These are phyloP conservation scores for Labeo catla DNA, from an alignment of 2,113 vertebrate genomes.

Conservation along the genomic window DNA sequence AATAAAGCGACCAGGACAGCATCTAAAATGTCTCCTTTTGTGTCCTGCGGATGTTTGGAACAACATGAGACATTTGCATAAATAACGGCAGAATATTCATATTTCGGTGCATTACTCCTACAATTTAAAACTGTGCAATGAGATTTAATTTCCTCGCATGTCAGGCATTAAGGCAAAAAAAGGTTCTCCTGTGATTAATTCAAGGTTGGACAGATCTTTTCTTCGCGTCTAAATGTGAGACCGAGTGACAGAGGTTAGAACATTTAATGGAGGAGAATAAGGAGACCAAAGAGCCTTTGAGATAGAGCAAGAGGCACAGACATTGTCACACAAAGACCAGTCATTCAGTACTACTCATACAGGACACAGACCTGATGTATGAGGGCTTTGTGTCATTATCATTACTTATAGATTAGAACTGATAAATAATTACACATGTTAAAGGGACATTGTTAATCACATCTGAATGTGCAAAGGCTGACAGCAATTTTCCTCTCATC, in stretches of 20 bases:
- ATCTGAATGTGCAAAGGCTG: slow-evolving; percentile 29
- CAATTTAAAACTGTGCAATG: neutral
- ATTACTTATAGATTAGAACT: slow-evolving; percentile 23
- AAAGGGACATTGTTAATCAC: slow-evolving; percentile 61
- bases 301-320: neutral
- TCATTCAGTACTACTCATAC: slow-evolving; percentile 38
- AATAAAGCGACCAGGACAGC: neutral
- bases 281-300: slow-evolving; percentile 41
- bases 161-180: neutral
- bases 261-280: slow-evolving; percentile 30
- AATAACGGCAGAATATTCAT: neutral
- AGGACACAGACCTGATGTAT: slow-evolving; percentile 38
- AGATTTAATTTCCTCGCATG: neutral
- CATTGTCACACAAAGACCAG: slow-evolving; percentile 20
- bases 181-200: neutral
- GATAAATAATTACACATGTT: slow-evolving; percentile 55
- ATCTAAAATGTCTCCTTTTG: neutral
- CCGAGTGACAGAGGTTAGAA: slow-evolving; percentile 14
- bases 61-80: neutral
- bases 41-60: neutral
- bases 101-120: neutral
- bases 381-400: slow-evolving; percentile 15
- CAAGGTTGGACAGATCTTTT: slow-evolving; percentile 32
- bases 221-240: neutral
- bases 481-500: slow-evolving; percentile 34